Evolutionary conservation across 2,113 vertebrate genomes (phyloP).

Genomic region (Nothobranchius kuhntae): DNA sequence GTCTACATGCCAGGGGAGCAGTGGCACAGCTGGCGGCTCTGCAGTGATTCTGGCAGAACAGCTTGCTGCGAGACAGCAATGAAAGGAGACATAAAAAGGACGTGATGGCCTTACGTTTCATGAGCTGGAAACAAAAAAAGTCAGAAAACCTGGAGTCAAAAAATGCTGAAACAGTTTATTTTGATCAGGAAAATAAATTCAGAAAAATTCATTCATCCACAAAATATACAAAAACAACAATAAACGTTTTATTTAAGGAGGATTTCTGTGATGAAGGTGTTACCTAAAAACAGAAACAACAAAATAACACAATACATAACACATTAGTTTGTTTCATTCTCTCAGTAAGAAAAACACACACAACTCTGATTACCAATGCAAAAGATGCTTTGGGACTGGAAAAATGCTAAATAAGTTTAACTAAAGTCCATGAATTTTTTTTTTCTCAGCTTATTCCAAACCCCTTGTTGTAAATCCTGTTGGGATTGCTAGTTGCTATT

Average conservation of each 20-base stretch:
- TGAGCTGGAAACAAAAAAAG: conserved; percentile 15
- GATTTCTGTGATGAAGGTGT: neutral
- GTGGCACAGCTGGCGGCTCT: conserved; percentile 62
- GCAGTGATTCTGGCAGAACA: conserved; percentile 51
- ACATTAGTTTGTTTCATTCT: neutral
- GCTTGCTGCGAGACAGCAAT: conserved; percentile 61
- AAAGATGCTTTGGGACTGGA: no score
- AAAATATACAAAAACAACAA: neutral
- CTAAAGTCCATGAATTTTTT: neutral
- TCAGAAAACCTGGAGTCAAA: conserved; percentile 16
- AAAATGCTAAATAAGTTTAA: conserved; percentile 9
- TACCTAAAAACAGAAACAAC: neutral
- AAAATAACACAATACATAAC: neutral
- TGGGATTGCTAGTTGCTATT: conserved; percentile 20
- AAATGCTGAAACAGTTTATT: conserved; percentile 34
- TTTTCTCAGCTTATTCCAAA: conserved; percentile 22
- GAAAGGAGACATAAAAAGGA: conserved; percentile 63
- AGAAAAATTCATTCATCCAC: conserved; percentile 1
- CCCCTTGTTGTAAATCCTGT: conserved; percentile 9
- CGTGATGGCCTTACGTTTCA: conserved; percentile 58
- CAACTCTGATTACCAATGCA: conserved; percentile 1
- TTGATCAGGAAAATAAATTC: conserved; percentile 2
- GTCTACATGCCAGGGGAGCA: conserved; percentile 62
- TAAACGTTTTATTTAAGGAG: neutral
- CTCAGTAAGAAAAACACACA: neutral